These are phyloP conservation scores for Amphiura filiformis DNA, from an alignment of 35 echinoderm and acorn worm genomes.

Conservation along the genomic window DNA sequence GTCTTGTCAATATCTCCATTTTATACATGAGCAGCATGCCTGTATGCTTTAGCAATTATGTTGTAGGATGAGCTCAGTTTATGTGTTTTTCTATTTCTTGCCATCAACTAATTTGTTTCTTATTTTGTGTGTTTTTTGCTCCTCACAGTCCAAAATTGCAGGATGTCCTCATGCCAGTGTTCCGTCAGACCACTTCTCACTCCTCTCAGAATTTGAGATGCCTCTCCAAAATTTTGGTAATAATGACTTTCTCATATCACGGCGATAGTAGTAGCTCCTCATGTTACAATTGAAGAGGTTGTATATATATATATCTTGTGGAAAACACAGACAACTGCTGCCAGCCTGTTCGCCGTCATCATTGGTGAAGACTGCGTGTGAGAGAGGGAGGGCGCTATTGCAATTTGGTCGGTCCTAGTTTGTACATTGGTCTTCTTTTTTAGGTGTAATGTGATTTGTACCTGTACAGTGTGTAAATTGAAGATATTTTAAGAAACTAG, in stretches of 20 bases:
- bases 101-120: neutral
- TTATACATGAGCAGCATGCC: too few relatives aligned
- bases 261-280: slow-evolving; percentile 7
- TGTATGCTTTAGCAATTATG: too few relatives aligned
- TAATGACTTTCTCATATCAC: neutral
- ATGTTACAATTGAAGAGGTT: neutral
- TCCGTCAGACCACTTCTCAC: slow-evolving; percentile 90
- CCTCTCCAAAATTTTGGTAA: slow-evolving; percentile 31
- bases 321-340: neutral
- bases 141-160: slow-evolving; percentile 59
- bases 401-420: slow-evolving; percentile 5
- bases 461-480: slow-evolving; percentile 73
- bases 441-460: slow-evolving; percentile 65
- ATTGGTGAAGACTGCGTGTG: neutral
- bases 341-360: slow-evolving; percentile 20
- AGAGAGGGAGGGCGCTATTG: neutral
- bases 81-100: too few relatives aligned
- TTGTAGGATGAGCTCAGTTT: too few relatives aligned
- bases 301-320: slow-evolving; percentile 8
- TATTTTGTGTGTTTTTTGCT: neutral
- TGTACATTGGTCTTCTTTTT: slow-evolving; percentile 23
- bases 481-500: slow-evolving; percentile 41
- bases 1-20: too few relatives aligned
- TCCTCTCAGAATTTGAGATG: slow-evolving; percentile 96
- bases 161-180: slow-evolving; percentile 87